phyloP scores from a whole-genome alignment of 2,888 invertebrate species.

The Ptychoptera contaminata region DNA sequence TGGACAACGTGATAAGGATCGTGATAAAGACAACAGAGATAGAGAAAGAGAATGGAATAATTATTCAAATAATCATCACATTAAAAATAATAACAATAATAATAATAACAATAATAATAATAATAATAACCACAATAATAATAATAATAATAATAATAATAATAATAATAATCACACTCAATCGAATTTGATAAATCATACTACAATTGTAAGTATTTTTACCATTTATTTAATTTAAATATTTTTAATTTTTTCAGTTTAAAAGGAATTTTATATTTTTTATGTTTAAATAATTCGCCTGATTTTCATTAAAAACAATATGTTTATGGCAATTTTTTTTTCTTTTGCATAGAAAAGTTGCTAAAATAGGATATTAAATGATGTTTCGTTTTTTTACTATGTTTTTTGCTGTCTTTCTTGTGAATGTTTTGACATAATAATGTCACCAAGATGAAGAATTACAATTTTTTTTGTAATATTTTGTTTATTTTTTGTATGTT shows the following conservation, averaged over 20 bases:
- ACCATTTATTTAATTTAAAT: not conserved
- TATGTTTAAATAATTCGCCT: not conserved
- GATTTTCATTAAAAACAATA: not conserved
- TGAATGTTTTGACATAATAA: too few relatives aligned
- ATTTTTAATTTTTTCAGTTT: too few relatives aligned
- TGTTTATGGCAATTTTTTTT: too few relatives aligned
- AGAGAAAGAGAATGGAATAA: slow-evolving; percentile 18
- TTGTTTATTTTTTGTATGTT: too few relatives aligned
- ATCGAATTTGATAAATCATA: slow-evolving; percentile 10
- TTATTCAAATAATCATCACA: slow-evolving; percentile 12
- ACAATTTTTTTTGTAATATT: too few relatives aligned
- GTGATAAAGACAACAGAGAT: slow-evolving; percentile 19
- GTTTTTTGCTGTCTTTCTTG: too few relatives aligned
- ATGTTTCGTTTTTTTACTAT: too few relatives aligned
- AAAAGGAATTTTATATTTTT: too few relatives aligned
- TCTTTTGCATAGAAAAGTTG: too few relatives aligned
- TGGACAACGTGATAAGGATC: slow-evolving; percentile 35
- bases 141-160: slow-evolving; percentile 9
- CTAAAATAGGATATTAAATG: too few relatives aligned
- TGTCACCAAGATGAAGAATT: too few relatives aligned
- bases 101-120: slow-evolving; percentile 9
- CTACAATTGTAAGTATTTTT: slow-evolving; percentile 14
- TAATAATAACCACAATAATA: slow-evolving; percentile 14
- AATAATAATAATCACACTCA: slow-evolving; percentile 10
- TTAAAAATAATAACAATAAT: slow-evolving; percentile 14